Conservation (phyloP, 2,888 invertebrate genomes). For the Didymodactylos carnosus region DNA sequence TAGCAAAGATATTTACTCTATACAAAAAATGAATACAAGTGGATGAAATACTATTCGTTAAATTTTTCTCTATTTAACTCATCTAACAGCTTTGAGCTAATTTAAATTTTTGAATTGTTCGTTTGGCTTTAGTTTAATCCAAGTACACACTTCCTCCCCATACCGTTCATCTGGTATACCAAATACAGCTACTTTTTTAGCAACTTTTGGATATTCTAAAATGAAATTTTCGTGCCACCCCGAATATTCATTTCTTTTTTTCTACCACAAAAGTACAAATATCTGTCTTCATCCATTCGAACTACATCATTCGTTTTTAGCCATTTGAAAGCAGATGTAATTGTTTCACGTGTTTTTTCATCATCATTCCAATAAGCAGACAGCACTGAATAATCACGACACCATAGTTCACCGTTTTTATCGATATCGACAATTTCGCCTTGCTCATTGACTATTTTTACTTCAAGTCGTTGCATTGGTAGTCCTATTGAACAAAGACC, state of each 20-base stretch:
- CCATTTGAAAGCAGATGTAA: slow-evolving; percentile 51
- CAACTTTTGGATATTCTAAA: neutral
- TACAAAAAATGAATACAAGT: no score
- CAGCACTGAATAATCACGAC: neutral
- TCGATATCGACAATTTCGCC: neutral
- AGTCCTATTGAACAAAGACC: neutral
- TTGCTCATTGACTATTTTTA: slow-evolving; percentile 2
- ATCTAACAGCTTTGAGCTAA: no score
- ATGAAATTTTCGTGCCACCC: slow-evolving; percentile 2
- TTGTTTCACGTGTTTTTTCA: slow-evolving; percentile 31
- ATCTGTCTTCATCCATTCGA: slow-evolving; percentile 11
- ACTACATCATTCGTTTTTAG: slow-evolving; percentile 4
- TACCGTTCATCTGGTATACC: neutral
- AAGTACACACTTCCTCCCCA: neutral
- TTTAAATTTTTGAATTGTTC: no score
- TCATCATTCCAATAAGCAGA: neutral
- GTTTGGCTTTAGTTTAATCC: neutral
- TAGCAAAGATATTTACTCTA: no score
- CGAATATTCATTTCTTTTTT: slow-evolving; percentile 8
- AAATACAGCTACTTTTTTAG: neutral
- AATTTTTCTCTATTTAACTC: no score
- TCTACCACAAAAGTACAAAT: slow-evolving; percentile 2
- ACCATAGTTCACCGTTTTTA: neutral
- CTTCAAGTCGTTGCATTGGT: neutral
- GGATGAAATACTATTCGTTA: no score